Evolutionary conservation across 2,888 invertebrate genomes (phyloP).

Genomic region (Catocala nupta): DNA sequence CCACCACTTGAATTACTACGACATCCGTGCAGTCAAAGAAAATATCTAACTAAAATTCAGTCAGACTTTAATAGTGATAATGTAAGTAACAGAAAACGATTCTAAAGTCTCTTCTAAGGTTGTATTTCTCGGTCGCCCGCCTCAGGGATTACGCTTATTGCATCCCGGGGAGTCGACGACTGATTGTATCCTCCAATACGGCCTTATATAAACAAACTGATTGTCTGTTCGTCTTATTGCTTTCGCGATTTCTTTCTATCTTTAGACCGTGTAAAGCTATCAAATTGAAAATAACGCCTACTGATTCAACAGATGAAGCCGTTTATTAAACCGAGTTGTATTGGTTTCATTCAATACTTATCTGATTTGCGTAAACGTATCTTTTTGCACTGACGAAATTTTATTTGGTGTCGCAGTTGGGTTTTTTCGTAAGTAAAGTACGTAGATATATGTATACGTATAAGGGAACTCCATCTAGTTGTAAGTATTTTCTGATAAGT

Average conservation of each 20-base stretch:
- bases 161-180: slow-evolving; percentile 72
- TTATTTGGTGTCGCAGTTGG: background rate
- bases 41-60: no score
- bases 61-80: no score
- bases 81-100: slow-evolving; percentile 17
- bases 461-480: no score
- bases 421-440: background rate
- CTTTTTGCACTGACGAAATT: background rate
- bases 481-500: no score
- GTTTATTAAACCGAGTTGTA: slow-evolving; percentile 50
- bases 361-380: slow-evolving; percentile 11
- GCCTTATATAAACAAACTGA: slow-evolving; percentile 79
- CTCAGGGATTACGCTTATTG: slow-evolving; percentile 81
- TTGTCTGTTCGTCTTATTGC: slow-evolving; percentile 74
- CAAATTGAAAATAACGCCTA: slow-evolving; percentile 51
- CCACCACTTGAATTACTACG: no score
- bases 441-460: no score
- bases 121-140: slow-evolving; percentile 53
- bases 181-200: slow-evolving; percentile 76
- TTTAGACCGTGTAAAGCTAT: slow-evolving; percentile 43
- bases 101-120: slow-evolving; percentile 56
- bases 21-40: no score
- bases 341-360: slow-evolving; percentile 42
- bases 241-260: slow-evolving; percentile 61
- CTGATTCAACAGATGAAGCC: slow-evolving; percentile 53